Evolutionary conservation across 2,797 vertebrate genomes (phyloP).

Genomic region (Gymnoscopelus microlampas): DNA sequence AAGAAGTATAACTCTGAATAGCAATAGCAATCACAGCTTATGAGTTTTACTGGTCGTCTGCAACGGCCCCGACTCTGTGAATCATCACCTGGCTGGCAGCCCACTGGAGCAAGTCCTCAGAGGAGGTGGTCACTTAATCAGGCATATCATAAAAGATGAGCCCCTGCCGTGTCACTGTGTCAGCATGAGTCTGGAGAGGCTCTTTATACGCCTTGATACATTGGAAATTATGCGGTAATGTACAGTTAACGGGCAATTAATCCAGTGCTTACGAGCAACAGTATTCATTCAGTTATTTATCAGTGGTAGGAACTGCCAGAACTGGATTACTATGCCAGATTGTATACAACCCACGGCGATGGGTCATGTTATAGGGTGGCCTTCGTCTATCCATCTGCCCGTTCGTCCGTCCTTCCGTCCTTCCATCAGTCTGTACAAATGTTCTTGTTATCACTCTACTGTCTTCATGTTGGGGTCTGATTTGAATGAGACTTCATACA

Average conservation of each 20-base stretch:
- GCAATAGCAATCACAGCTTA: conserved; percentile 32
- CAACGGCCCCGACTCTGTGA: conserved; percentile 45
- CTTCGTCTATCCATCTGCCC: too few relatives aligned
- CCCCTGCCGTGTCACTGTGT: neutral
- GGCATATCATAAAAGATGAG: conserved; percentile 24
- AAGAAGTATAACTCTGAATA: conserved; percentile 18
- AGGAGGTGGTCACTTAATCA: conserved; percentile 45
- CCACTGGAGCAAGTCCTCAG: conserved; percentile 30
- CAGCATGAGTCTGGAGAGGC: neutral
- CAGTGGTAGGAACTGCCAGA: too few relatives aligned
- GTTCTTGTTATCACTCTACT: too few relatives aligned
- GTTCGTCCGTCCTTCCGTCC: too few relatives aligned
- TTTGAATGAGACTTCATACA: too few relatives aligned
- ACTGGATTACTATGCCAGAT: too few relatives aligned
- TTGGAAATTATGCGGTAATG: neutral
- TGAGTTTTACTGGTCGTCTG: conserved; percentile 34
- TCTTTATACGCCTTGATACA: conserved; percentile 1
- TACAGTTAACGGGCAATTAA: neutral
- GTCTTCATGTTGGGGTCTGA: too few relatives aligned
- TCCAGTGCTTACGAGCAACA: neutral
- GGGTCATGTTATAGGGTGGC: too few relatives aligned
- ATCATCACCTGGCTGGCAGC: conserved; percentile 61
- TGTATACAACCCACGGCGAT: too few relatives aligned
- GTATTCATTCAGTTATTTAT: too few relatives aligned
- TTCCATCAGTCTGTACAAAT: too few relatives aligned